phyloP scores from a whole-genome alignment of 2,113 vertebrate species.

The Regulus satrapa region DNA sequence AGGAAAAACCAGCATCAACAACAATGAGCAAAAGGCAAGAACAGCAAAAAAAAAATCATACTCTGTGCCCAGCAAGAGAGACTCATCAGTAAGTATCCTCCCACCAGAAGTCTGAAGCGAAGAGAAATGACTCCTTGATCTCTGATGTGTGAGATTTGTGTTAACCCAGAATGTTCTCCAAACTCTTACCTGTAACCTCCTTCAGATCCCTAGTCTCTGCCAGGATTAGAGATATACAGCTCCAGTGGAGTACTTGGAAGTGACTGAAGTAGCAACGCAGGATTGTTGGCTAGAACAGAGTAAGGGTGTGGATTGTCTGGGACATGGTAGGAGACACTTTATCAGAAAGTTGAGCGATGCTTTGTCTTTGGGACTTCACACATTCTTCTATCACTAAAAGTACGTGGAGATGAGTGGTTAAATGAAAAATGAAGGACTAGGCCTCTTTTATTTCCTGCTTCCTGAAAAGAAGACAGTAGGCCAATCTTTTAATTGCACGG shows the following conservation, averaged over 20 bases:
- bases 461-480: neutral
- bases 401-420: neutral
- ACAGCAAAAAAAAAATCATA: neutral
- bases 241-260: neutral
- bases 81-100: neutral
- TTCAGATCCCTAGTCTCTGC: neutral
- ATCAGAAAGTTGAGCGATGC: neutral
- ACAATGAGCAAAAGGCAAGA: neutral
- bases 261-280: neutral
- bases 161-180: neutral
- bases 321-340: neutral
- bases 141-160: neutral
- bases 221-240: neutral
- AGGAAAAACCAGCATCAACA: neutral
- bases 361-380: neutral
- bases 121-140: neutral
- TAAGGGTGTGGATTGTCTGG: neutral
- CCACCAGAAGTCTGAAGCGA: neutral
- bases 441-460: neutral
- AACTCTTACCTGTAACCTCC: neutral
- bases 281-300: neutral
- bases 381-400: neutral
- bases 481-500: neutral
- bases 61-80: neutral
- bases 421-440: neutral